Conservation (phyloP, 2,888 invertebrate genomes). For the Acleris laterana region DNA sequence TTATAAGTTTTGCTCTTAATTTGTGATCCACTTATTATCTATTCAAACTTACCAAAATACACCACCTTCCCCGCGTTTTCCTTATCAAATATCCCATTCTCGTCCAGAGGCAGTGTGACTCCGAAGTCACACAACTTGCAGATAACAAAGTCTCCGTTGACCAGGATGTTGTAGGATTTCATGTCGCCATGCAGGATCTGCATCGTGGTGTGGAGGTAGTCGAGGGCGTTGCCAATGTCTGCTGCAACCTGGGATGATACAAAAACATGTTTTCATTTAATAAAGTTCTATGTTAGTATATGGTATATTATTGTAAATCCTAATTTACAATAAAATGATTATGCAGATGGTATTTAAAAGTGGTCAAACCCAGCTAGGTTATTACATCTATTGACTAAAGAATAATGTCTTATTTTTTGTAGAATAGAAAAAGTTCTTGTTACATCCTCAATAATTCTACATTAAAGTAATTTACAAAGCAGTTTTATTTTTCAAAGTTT, state of each 20-base stretch:
- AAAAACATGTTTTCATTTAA: neutral
- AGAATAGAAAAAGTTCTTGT: no score
- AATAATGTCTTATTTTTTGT: no score
- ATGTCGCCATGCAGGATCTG: constrained; percentile 92
- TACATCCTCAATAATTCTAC: no score
- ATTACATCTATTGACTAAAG: no score
- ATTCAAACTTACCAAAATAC: constrained; percentile 83
- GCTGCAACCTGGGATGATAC: constrained; percentile 76
- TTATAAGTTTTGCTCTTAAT: no score
- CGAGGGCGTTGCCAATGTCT: constrained; percentile 88
- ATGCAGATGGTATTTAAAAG: neutral
- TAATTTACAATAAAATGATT: neutral
- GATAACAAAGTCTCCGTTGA: constrained; percentile 89
- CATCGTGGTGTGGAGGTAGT: constrained; percentile 90
- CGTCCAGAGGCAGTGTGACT: constrained; percentile 88
- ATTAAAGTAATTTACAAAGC: no score
- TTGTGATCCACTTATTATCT: no score
- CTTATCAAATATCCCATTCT: constrained; percentile 85
- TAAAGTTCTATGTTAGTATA: neutral
- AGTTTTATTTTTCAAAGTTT: no score
- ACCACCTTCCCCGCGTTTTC: constrained; percentile 74
- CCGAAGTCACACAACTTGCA: constrained; percentile 95
- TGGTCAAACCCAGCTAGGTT: neutral
- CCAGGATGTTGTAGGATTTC: constrained; percentile 92
- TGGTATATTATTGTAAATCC: neutral